Conservation (phyloP, 2,113 vertebrate genomes). For the Prolemur simus region DNA sequence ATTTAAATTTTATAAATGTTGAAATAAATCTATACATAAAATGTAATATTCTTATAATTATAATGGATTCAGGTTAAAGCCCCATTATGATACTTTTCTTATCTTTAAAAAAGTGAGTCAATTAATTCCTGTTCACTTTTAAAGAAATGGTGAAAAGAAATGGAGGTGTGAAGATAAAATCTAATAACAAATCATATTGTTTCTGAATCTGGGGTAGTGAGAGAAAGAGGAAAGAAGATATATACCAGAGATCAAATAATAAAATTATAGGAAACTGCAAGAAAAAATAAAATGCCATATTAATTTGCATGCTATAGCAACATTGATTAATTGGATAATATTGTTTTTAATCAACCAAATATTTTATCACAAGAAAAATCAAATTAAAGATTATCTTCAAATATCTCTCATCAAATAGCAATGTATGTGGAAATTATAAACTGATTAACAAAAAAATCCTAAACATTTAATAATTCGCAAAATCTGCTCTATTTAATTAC, state of each 20-base stretch:
- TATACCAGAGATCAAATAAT: not conserved
- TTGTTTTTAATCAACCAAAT: not conserved
- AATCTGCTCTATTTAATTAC: slow-evolving; percentile 20
- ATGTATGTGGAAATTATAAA: not conserved
- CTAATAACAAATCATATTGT: not conserved
- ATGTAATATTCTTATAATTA: not conserved
- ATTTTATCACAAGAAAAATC: slow-evolving; percentile 20
- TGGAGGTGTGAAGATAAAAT: not conserved
- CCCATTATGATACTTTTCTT: not conserved
- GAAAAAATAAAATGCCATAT: not conserved
- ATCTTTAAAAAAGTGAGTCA: not conserved
- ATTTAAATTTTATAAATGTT: not conserved
- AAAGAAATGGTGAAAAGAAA: slow-evolving; percentile 9
- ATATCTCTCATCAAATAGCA: not conserved
- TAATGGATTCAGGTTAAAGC: not conserved
- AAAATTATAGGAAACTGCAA: not conserved
- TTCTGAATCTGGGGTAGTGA: not conserved
- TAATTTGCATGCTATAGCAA: not conserved
- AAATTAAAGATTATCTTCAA: not conserved
- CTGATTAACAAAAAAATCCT: not conserved
- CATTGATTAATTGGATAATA: not conserved
- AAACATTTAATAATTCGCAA: not conserved
- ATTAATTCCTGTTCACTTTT: not conserved
- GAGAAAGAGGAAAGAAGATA: not conserved
- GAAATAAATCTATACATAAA: not conserved